phyloP scores from a whole-genome alignment of 2,797 vertebrate species.

The Malacoraja senta region DNA sequence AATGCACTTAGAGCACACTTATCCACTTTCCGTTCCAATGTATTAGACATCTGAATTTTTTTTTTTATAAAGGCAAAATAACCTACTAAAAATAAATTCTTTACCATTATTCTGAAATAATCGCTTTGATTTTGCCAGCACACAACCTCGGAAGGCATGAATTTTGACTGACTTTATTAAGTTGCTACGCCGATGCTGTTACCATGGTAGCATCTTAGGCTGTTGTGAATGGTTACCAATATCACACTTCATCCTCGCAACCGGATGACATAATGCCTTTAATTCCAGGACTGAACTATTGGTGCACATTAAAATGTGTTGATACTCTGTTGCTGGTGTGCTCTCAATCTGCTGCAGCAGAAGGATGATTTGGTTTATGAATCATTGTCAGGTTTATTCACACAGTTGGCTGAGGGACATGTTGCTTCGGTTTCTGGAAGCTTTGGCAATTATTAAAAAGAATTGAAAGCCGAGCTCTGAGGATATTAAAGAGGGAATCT shows the following conservation, averaged over 20 bases:
- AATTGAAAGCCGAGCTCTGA: neutral
- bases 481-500: neutral
- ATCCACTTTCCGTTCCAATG: neutral
- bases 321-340: conserved; percentile 37
- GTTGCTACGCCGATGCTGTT: conserved; percentile 27
- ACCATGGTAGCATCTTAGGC: conserved; percentile 31
- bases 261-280: conserved; percentile 34
- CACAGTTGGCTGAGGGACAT: conserved; percentile 28
- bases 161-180: conserved; percentile 22
- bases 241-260: conserved; percentile 32
- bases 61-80: neutral
- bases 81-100: neutral
- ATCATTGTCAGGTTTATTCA: conserved; percentile 36
- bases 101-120: neutral
- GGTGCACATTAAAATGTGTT: conserved; percentile 36
- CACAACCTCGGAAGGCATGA: neutral
- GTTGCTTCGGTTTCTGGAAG: conserved; percentile 32
- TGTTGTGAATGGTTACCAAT: conserved; percentile 32
- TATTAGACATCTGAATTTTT: neutral
- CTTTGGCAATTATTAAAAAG: conserved; percentile 22
- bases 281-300: conserved; percentile 38
- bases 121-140: neutral
- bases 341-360: conserved; percentile 35
- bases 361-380: conserved; percentile 38
- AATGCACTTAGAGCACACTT: neutral